Evolutionary conservation across 2,113 vertebrate species (phyloP).

Genomic region (Pachyramphus minor): DNA sequence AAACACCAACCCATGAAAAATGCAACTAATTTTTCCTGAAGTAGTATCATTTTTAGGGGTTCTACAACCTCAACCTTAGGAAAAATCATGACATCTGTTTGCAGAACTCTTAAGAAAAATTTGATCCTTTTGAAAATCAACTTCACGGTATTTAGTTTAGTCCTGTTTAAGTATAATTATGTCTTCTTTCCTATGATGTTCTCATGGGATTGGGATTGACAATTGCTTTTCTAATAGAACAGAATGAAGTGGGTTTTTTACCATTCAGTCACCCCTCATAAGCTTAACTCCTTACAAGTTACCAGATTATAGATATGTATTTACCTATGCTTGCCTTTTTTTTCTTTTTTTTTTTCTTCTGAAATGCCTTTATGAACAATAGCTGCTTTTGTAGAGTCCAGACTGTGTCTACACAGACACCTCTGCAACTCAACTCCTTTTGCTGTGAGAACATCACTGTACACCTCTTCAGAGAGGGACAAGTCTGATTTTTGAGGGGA

Average conservation of each 20-base stretch:
- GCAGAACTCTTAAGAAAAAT: background rate
- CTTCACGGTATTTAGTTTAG: background rate
- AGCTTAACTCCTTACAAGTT: background rate
- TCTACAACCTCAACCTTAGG: background rate
- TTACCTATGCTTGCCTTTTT: background rate
- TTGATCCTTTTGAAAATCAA: background rate
- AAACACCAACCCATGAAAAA: background rate
- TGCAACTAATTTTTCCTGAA: background rate
- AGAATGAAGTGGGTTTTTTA: background rate
- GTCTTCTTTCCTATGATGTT: background rate
- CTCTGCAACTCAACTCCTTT: background rate
- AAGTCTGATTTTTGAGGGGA: background rate
- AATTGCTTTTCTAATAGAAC: background rate
- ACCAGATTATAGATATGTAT: background rate
- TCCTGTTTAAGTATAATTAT: background rate
- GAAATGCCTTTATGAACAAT: background rate
- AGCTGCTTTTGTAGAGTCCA: background rate
- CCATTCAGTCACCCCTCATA: background rate
- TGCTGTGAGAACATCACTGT: background rate
- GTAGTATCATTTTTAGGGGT: background rate
- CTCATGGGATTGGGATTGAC: background rate
- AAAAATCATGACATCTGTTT: background rate
- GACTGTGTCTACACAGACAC: background rate
- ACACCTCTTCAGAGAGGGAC: background rate
- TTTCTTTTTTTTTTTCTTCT: background rate